Evolutionary conservation across 2,113 vertebrate genomes (phyloP).

Genomic region (Chloropsis hardwickii): DNA sequence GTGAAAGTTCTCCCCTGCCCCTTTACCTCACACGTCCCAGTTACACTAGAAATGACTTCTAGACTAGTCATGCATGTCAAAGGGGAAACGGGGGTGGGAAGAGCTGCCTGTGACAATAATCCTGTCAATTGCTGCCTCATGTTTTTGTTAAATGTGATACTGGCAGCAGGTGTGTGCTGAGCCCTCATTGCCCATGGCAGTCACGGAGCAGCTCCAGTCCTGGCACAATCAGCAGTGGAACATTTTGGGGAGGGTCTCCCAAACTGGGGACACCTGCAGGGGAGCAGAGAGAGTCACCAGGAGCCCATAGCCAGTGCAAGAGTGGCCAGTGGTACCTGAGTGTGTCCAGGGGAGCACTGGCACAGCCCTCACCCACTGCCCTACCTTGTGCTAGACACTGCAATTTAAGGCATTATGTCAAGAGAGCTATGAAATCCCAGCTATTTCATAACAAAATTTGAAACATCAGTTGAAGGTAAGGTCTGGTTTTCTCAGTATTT

Average conservation of each 20-base stretch:
- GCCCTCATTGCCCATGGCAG: neutral
- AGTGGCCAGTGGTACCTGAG: neutral
- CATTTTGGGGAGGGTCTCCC: neutral
- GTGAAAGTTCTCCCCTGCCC: neutral
- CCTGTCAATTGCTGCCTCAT: neutral
- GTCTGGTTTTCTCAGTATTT: neutral
- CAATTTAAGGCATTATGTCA: neutral
- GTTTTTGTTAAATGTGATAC: neutral
- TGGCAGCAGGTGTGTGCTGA: neutral
- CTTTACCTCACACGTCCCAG: neutral
- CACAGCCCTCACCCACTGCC: neutral
- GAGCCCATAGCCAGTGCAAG: neutral
- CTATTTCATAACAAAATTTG: neutral
- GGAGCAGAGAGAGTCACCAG: neutral
- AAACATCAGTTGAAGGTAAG: neutral
- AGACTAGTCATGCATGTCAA: neutral
- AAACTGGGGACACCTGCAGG: neutral
- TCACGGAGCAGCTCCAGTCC: fast-evolving
- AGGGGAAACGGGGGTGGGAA: neutral
- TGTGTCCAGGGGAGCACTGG: neutral
- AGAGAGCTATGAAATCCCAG: neutral
- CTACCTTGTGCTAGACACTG: neutral
- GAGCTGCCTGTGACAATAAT: neutral
- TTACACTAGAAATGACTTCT: neutral
- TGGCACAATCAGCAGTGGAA: neutral